Conservation (phyloP, 2,113 vertebrate species). For the Megaleporinus macrocephalus region DNA sequence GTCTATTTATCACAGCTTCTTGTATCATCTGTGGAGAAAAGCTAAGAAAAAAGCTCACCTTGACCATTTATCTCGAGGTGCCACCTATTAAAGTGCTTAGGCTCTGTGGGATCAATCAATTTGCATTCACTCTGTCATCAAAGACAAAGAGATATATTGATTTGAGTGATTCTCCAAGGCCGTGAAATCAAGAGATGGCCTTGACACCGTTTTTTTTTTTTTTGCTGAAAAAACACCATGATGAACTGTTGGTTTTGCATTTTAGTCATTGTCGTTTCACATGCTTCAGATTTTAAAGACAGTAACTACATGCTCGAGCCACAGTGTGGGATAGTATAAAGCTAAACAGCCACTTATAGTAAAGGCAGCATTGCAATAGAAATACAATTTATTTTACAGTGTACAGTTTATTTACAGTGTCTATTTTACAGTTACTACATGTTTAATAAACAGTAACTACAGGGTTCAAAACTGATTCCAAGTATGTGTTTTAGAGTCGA, state of each 20-base stretch:
- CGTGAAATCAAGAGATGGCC: background rate
- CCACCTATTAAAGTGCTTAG: background rate
- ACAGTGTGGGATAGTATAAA: background rate
- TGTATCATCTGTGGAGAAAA: constrained; percentile 1
- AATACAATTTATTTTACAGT: background rate
- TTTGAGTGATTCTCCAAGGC: background rate
- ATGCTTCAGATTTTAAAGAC: background rate
- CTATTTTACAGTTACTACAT: too few species aligned
- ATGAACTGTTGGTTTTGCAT: background rate
- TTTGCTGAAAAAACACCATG: background rate
- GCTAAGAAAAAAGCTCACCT: background rate
- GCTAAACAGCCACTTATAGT: background rate
- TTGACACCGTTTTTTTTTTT: background rate
- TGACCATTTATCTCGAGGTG: background rate
- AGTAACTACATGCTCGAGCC: background rate
- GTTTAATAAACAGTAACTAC: too few species aligned
- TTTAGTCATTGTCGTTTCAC: background rate
- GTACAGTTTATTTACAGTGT: too few species aligned
- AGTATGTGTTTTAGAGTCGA: too few species aligned
- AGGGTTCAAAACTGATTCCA: too few species aligned
- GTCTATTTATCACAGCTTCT: constrained; percentile 17
- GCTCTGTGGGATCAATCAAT: constrained; percentile 9
- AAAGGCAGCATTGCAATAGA: background rate
- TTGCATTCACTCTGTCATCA: constrained; percentile 8
- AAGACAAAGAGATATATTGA: background rate